Conservation (phyloP, 2,113 vertebrate species). For the Tachysurus vachellii region DNA sequence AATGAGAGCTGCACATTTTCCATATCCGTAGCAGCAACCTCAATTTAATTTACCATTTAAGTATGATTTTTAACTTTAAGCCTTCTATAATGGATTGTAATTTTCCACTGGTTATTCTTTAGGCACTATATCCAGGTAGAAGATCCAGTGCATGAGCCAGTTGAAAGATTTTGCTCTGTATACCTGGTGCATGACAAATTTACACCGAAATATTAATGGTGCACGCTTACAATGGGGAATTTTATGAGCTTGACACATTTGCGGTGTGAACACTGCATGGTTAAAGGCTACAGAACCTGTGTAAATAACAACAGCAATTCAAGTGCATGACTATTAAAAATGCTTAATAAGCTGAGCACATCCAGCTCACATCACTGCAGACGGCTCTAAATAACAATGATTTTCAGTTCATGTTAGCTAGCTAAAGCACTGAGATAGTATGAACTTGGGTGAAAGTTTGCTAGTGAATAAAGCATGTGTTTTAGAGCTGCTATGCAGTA, state of each 20-base stretch:
- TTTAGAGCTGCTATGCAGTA: no score
- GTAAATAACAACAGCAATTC: background rate
- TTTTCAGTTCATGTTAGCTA: background rate
- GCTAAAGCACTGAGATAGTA: no score
- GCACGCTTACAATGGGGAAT: background rate
- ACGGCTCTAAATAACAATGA: background rate
- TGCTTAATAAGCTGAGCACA: background rate
- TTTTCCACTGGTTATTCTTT: background rate
- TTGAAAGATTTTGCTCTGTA: background rate
- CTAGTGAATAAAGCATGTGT: no score
- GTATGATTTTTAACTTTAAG: background rate
- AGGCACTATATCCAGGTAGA: background rate
- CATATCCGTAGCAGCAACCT: background rate
- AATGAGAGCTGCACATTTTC: background rate
- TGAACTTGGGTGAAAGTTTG: no score
- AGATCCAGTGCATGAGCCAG: background rate
- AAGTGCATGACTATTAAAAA: background rate
- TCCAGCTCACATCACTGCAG: no score
- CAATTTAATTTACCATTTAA: background rate
- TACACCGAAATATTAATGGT: background rate
- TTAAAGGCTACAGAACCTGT: background rate
- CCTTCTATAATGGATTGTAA: background rate
- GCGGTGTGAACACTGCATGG: no score
- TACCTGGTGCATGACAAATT: background rate
- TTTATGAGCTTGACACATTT: background rate